A percentile compares a stretch with the other conserved stretches of the same genome.
These are phyloP conservation scores for Plagodis pulveraria DNA, from an alignment of 2,888 invertebrate genomes.

Conservation along the genomic window DNA sequence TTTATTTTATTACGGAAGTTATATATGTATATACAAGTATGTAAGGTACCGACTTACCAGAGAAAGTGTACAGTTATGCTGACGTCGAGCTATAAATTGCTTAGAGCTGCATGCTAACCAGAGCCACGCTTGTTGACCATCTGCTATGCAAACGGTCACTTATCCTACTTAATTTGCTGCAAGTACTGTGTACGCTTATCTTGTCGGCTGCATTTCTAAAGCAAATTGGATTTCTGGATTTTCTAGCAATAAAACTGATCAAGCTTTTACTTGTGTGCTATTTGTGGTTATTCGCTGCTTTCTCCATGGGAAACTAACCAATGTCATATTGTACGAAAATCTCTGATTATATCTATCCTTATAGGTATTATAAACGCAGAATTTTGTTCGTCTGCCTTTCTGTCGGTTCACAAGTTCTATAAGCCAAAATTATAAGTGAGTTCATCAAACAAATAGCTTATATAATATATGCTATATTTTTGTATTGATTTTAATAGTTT, in stretches of 20 bases:
- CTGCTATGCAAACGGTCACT: constrained; percentile 37
- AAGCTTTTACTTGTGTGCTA: background rate
- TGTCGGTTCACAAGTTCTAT: too few species aligned
- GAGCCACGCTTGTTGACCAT: constrained; percentile 38
- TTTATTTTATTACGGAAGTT: too few species aligned
- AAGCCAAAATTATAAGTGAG: too few species aligned
- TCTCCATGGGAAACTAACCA: constrained; percentile 4
- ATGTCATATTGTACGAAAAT: background rate
- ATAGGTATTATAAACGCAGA: too few species aligned
- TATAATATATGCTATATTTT: too few species aligned
- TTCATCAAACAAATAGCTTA: too few species aligned
- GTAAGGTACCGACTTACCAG: constrained; percentile 16
- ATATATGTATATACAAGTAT: background rate
- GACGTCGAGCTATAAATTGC: constrained; percentile 53
- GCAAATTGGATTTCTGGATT: constrained; percentile 8
- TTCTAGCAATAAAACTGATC: constrained; percentile 12
- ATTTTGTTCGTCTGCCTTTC: too few species aligned
- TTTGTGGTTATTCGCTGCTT: constrained; percentile 3
- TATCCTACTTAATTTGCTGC: constrained; percentile 11
- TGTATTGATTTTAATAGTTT: too few species aligned
- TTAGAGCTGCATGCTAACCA: constrained; percentile 44
- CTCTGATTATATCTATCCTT: too few species aligned
- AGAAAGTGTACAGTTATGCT: constrained; percentile 55
- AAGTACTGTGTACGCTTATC: background rate
- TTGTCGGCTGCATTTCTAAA: background rate